Percentiles rank a stretch among this genome's conserved stretches.
phyloP scores from a whole-genome alignment of 2,888 invertebrate genomes.

The Caenorhabditis sp. region DNA sequence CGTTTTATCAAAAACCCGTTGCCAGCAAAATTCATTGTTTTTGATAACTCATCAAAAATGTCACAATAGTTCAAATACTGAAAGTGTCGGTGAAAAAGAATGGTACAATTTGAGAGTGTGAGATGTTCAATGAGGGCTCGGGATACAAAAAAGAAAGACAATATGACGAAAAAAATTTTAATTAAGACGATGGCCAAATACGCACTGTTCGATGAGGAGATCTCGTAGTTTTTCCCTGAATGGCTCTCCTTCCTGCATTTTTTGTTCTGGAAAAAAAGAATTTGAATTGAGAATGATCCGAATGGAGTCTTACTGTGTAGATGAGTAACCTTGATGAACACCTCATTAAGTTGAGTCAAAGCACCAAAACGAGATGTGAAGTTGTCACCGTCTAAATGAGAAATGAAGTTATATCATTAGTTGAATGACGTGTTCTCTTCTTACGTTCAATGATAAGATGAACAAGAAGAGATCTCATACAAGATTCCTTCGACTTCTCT shows the following conservation, averaged over 20 bases:
- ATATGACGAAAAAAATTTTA: conserved; percentile 10
- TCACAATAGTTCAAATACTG: background rate
- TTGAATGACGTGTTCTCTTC: background rate
- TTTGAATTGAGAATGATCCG: background rate
- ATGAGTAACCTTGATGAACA: conserved; percentile 29
- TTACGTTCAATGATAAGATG: conserved; percentile 32
- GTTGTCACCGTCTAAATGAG: background rate
- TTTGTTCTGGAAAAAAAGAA: conserved; percentile 37
- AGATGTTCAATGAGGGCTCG: conserved; percentile 15
- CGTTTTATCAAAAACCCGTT: too few species aligned
- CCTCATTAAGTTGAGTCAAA: conserved; percentile 45
- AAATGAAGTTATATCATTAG: background rate
- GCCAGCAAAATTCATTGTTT: too few species aligned
- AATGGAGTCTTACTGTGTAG: conserved; percentile 37
- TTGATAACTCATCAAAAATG: background rate
- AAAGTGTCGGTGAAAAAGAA: background rate
- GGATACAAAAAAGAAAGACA: conserved; percentile 13
- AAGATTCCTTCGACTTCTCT: conserved; percentile 21
- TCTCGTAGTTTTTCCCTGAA: conserved; percentile 46
- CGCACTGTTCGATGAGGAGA: conserved; percentile 50
- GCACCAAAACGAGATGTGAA: conserved; percentile 51
- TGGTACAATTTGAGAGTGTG: background rate
- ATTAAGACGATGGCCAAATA: conserved; percentile 35
- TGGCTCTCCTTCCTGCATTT: conserved; percentile 46
- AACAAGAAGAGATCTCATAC: conserved; percentile 41